Evolutionary conservation across 2,888 invertebrate genomes (phyloP).

Genomic region (Clunio marinus): DNA sequence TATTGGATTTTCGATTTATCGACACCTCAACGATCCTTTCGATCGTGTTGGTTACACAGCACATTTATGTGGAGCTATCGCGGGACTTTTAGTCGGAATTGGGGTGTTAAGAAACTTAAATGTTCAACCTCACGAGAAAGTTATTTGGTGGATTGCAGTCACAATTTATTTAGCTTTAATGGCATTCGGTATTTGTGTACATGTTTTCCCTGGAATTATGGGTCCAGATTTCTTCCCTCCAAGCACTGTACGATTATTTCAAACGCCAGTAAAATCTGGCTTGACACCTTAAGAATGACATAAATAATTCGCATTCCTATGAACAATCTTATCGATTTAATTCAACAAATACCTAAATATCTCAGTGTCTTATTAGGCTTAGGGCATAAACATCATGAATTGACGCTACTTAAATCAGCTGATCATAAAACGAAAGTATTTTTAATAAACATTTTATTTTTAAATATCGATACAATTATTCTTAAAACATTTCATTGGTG

Average conservation of each 20-base stretch:
- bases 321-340: no score
- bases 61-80: conserved; percentile 86
- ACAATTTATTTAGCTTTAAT: conserved; percentile 66
- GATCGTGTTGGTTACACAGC: conserved; percentile 90
- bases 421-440: no score
- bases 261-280: conserved; percentile 64
- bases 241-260: conserved; percentile 48
- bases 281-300: no score
- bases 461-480: no score
- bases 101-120: conserved; percentile 79
- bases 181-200: conserved; percentile 67
- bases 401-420: no score
- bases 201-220: no score
- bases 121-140: conserved; percentile 73
- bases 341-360: no score
- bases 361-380: no score
- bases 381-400: no score
- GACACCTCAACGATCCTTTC: conserved; percentile 65
- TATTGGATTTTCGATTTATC: conserved; percentile 85
- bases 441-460: no score
- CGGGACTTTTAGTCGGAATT: conserved; percentile 76
- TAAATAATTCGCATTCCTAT: no score
- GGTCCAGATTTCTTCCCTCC: conserved; percentile 57
- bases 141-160: conserved; percentile 77
- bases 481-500: no score